Evolutionary conservation across 2,888 invertebrate genomes (phyloP).

Genomic region (Aporophyla lueneburgensis): DNA sequence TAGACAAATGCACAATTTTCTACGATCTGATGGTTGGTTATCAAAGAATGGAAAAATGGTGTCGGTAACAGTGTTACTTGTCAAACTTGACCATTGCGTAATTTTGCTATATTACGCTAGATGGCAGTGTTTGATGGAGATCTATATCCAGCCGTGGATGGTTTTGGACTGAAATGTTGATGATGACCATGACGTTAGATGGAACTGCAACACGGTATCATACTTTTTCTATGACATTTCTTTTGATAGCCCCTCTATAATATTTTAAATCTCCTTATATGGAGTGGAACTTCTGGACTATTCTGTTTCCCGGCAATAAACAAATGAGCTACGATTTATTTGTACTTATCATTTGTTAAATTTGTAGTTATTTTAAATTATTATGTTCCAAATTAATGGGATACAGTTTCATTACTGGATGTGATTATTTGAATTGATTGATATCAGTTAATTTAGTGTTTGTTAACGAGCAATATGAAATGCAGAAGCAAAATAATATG

Average conservation of each 20-base stretch:
- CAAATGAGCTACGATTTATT: constrained; percentile 36
- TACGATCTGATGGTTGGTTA: not conserved
- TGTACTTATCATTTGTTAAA: constrained; percentile 12
- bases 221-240: not conserved
- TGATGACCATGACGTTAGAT: not conserved
- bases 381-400: constrained; percentile 11
- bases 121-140: not conserved
- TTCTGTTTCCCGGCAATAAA: not conserved
- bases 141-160: not conserved
- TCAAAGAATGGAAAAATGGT: not conserved
- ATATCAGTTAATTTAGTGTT: constrained; percentile 13
- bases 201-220: not conserved
- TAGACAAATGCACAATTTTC: not conserved
- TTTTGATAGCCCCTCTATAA: not conserved
- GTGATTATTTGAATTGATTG: constrained; percentile 21
- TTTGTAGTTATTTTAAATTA: constrained; percentile 17
- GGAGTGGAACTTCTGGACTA: not conserved
- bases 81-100: not conserved
- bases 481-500: not conserved
- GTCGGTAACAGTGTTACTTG: not conserved
- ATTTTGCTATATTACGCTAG: not conserved
- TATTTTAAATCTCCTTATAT: not conserved
- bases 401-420: constrained; percentile 20
- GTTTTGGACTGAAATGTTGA: not conserved
- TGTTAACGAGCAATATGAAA: not conserved